These are phyloP conservation scores for Invenusta paracnida DNA, from an alignment of 2,888 invertebrate species.

Conservation along the genomic window DNA sequence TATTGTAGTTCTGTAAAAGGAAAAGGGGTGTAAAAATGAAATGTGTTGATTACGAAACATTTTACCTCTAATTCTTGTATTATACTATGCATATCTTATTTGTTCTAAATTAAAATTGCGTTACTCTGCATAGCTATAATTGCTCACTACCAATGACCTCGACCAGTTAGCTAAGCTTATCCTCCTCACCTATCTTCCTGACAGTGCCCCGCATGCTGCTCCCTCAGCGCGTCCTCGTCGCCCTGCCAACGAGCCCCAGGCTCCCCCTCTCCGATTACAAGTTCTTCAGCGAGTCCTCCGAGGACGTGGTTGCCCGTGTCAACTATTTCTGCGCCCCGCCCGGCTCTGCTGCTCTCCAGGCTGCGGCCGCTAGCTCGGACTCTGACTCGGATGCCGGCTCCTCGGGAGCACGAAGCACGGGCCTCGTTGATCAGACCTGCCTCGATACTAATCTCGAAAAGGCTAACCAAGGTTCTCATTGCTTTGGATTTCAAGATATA, in stretches of 20 bases:
- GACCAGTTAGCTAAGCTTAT: too few species aligned
- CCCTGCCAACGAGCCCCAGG: slow-evolving; percentile 38
- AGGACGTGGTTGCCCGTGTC: slow-evolving; percentile 40
- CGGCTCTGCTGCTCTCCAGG: slow-evolving; percentile 49
- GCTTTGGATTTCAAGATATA: too few species aligned
- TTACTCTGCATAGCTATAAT: too few species aligned
- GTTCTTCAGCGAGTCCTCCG: slow-evolving; percentile 36
- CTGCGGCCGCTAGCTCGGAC: too few species aligned
- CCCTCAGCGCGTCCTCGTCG: slow-evolving; percentile 43
- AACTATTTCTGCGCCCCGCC: slow-evolving; percentile 47
- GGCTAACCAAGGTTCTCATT: background rate
- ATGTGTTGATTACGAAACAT: too few species aligned
- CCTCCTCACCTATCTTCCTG: too few species aligned
- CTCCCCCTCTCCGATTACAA: slow-evolving; percentile 41
- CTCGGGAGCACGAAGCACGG: slow-evolving; percentile 51
- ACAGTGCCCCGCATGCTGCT: slow-evolving; percentile 38
- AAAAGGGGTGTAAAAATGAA: too few species aligned
- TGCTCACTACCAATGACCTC: too few species aligned
- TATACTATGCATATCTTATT: too few species aligned
- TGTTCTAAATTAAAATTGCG: too few species aligned
- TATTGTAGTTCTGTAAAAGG: too few species aligned
- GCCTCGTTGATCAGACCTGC: slow-evolving; percentile 53
- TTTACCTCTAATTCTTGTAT: too few species aligned
- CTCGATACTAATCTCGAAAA: background rate
- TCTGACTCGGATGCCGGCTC: slow-evolving; percentile 48